phyloP scores from a whole-genome alignment of 2,888 invertebrate species.

The Ecdyonurus torrentis region DNA sequence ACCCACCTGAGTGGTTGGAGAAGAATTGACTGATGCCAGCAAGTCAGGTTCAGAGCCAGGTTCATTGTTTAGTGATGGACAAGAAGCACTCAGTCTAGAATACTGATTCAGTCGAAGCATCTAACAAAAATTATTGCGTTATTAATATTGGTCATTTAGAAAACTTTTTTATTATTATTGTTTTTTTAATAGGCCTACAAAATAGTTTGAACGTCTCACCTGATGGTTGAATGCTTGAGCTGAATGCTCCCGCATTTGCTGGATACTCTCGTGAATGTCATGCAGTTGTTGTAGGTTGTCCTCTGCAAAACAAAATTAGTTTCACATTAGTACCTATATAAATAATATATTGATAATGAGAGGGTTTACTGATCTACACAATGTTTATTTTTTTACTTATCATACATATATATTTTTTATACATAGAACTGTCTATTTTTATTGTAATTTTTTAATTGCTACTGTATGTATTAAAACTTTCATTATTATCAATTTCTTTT shows the following conservation, averaged over 20 bases:
- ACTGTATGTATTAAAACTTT: too few relatives aligned
- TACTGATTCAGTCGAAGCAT: conserved; percentile 21
- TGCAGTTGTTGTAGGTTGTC: conserved; percentile 60
- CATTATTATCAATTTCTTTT: too few relatives aligned
- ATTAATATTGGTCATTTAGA: too few relatives aligned
- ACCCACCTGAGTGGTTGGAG: conserved; percentile 26
- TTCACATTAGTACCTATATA: not conserved
- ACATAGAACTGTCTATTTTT: too few relatives aligned
- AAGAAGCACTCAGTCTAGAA: conserved; percentile 51
- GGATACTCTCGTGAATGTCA: conserved; percentile 56
- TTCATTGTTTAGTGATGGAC: conserved; percentile 39
- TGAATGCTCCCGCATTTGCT: conserved; percentile 50
- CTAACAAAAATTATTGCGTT: too few relatives aligned
- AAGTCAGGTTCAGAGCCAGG: conserved; percentile 33
- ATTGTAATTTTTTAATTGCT: too few relatives aligned
- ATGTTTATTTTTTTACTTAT: too few relatives aligned
- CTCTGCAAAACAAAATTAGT: conserved; percentile 30
- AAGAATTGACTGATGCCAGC: conserved; percentile 30
- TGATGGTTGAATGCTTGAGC: conserved; percentile 21
- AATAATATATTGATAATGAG: too few relatives aligned
- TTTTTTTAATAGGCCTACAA: too few relatives aligned
- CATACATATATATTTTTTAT: too few relatives aligned
- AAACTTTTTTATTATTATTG: too few relatives aligned
- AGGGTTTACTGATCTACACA: too few relatives aligned
- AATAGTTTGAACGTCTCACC: conserved; percentile 17